Conservation (phyloP, 2,888 invertebrate genomes). For the Phytoseiulus persimilis region DNA sequence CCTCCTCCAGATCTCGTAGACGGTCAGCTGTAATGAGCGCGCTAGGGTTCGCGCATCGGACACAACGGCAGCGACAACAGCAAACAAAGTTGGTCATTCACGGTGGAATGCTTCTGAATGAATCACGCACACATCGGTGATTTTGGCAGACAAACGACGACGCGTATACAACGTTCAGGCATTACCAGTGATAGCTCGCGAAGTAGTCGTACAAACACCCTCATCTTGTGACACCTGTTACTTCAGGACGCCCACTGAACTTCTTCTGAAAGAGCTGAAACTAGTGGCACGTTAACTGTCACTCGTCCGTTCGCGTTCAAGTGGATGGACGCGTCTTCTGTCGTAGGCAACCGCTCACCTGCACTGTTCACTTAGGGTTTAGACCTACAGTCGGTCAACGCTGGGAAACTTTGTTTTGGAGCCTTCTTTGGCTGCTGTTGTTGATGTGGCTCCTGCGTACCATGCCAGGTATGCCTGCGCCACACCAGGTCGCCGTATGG, state of each 20-base stretch:
- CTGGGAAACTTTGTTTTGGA: neutral
- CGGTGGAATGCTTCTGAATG: neutral
- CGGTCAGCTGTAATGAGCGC: too few relatives aligned
- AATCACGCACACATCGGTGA: neutral
- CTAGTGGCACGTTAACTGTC: neutral
- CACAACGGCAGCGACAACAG: neutral
- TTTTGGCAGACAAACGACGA: neutral
- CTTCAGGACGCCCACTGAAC: neutral
- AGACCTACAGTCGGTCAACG: neutral
- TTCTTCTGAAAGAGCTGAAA: neutral
- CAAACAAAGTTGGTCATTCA: conserved; percentile 5
- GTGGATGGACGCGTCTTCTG: neutral
- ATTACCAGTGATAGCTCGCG: neutral
- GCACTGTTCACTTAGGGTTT: neutral
- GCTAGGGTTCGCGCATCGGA: neutral
- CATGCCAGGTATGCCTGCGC: neutral
- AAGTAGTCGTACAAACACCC: neutral
- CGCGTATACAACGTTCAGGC: neutral
- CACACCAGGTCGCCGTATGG: neutral
- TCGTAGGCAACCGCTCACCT: neutral
- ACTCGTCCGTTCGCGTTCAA: neutral
- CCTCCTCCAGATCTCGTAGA: too few relatives aligned
- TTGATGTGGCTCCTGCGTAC: neutral
- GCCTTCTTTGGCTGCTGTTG: neutral
- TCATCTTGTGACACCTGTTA: neutral